Evolutionary conservation across 2,113 vertebrate genomes (phyloP).

Genomic region (Pyxicephalus adspersus): DNA sequence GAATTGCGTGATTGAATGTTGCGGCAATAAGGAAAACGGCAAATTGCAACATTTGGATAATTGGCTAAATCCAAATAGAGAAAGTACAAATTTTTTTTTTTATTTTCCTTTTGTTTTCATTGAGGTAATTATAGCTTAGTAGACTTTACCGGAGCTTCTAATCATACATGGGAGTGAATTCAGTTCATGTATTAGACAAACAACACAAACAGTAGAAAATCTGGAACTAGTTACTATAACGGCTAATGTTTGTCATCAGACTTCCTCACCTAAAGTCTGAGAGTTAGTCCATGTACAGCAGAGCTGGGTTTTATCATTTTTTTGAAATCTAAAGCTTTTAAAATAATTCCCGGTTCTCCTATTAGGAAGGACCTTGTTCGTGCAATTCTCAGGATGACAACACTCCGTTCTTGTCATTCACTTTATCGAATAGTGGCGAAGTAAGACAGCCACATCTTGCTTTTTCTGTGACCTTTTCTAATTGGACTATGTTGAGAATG

Average conservation of each 20-base stretch:
- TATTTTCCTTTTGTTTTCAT: not conserved
- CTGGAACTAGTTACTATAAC: conserved; percentile 7
- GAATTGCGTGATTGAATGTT: conserved; percentile 4
- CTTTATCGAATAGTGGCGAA: too few relatives aligned
- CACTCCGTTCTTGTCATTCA: too few relatives aligned
- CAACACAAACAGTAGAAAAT: conserved; percentile 45
- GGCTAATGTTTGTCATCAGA: too few relatives aligned
- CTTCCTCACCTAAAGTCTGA: not conserved
- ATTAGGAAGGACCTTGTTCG: too few relatives aligned
- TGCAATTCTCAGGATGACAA: too few relatives aligned
- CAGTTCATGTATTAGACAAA: conserved; percentile 22
- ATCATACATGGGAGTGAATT: conserved; percentile 31
- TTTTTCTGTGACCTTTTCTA: too few relatives aligned
- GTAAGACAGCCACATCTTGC: too few relatives aligned
- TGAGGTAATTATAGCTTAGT: conserved; percentile 48
- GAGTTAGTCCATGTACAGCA: too few relatives aligned
- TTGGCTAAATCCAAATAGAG: conserved; percentile 52
- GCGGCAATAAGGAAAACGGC: conserved; percentile 42
- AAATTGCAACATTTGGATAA: conserved; percentile 53
- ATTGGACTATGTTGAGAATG: too few relatives aligned
- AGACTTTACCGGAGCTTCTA: conserved; percentile 45
- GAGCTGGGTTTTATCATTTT: too few relatives aligned
- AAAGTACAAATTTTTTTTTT: conserved; percentile 37
- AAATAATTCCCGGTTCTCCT: too few relatives aligned
- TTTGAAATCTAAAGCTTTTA: too few relatives aligned